A percentile compares a stretch with the other conserved stretches of the same genome.
Evolutionary conservation across 1,140 invertebrate genomes (phyloP).

Genomic region (Sinella curviseta): DNA sequence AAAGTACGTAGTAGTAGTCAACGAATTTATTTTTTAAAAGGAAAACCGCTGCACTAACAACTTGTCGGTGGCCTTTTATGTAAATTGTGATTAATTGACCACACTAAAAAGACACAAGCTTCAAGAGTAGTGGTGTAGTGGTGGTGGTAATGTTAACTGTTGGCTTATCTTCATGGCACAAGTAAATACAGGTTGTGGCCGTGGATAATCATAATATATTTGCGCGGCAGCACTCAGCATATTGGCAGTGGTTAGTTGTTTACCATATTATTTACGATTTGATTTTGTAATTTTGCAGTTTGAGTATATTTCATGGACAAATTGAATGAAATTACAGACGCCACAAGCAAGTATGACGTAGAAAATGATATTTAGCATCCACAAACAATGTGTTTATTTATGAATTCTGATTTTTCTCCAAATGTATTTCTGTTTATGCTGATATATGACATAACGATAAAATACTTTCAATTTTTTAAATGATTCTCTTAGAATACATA

Average conservation of each 20-base stretch:
- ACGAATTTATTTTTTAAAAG: neutral
- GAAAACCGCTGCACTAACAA: neutral
- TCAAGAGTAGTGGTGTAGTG: neutral
- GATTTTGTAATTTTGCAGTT: too few species aligned
- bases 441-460: too few species aligned
- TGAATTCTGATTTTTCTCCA: too few species aligned
- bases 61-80: constrained; percentile 19
- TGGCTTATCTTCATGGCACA: neutral
- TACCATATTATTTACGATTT: neutral
- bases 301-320: too few species aligned
- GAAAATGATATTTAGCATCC: too few species aligned
- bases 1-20: neutral
- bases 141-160: neutral
- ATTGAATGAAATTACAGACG: too few species aligned
- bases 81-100: constrained; percentile 22
- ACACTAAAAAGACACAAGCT: neutral
- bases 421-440: too few species aligned
- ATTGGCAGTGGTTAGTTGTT: neutral
- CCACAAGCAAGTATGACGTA: too few species aligned
- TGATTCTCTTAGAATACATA: too few species aligned
- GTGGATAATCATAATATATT: neutral
- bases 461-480: too few species aligned
- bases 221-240: too few species aligned
- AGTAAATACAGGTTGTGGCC: neutral
- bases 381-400: too few species aligned